Evolutionary conservation across 2,113 vertebrate species (phyloP).

Genomic region (Poicephalus meyeri): DNA sequence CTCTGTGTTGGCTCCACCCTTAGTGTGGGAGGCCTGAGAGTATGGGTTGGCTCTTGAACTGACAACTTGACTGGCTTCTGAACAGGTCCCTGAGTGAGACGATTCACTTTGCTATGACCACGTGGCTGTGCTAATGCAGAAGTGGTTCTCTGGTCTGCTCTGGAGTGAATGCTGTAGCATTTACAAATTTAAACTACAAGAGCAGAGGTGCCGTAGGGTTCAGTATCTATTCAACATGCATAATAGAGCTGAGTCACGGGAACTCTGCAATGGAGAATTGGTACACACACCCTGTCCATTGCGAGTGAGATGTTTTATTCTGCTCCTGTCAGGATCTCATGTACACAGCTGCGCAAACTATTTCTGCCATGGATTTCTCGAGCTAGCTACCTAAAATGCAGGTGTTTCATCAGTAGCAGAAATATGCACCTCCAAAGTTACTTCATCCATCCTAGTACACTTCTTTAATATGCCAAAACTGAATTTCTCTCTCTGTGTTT

Average conservation of each 20-base stretch:
- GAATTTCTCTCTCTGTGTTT: neutral
- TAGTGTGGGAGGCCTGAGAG: neutral
- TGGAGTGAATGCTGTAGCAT: neutral
- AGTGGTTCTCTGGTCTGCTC: neutral
- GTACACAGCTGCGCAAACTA: neutral
- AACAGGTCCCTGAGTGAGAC: neutral
- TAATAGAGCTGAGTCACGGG: neutral
- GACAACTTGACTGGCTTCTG: neutral
- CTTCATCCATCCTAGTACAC: neutral
- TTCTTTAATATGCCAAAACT: neutral
- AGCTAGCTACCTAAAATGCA: neutral
- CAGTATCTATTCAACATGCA: neutral
- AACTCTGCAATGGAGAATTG: neutral
- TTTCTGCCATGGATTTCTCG: neutral
- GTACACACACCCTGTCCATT: too few relatives aligned
- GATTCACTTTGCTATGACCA: neutral
- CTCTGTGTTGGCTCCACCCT: neutral
- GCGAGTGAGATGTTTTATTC: neutral
- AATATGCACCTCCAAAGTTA: neutral
- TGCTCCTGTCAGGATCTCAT: neutral
- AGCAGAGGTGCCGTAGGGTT: neutral
- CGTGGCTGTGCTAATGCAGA: neutral
- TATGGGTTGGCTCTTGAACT: neutral
- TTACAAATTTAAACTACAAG: neutral
- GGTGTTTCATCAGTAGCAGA: neutral